These are phyloP conservation scores for Caranx ignobilis DNA, from an alignment of 2,113 vertebrate species.

Conservation along the genomic window DNA sequence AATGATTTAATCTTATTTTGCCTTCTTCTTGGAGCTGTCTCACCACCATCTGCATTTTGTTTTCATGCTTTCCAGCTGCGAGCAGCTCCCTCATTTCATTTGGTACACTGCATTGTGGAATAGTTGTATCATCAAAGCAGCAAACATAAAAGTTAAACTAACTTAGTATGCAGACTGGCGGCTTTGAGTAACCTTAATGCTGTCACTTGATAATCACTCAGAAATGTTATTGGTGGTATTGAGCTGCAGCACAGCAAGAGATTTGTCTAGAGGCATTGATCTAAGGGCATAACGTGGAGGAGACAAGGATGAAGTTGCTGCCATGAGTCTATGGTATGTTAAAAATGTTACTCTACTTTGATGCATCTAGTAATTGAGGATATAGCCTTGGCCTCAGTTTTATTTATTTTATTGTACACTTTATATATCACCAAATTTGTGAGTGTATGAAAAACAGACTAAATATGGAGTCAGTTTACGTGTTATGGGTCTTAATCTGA, in stretches of 20 bases:
- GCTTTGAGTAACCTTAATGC: background rate
- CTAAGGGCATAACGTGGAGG: background rate
- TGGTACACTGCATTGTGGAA: background rate
- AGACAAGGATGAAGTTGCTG: background rate
- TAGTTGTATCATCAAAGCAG: background rate
- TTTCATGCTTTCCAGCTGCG: background rate
- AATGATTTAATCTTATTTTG: background rate
- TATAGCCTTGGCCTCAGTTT: background rate
- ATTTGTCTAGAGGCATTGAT: background rate
- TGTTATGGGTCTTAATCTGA: slow-evolving; percentile 10
- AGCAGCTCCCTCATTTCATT: slow-evolving; percentile 4
- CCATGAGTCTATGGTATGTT: background rate
- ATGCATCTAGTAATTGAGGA: background rate
- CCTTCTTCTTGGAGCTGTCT: slow-evolving; percentile 1
- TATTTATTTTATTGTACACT: slow-evolving; percentile 6
- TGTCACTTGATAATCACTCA: background rate
- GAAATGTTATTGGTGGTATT: no score
- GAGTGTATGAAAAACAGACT: background rate
- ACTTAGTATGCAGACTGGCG: background rate
- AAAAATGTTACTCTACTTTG: background rate
- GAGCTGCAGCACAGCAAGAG: background rate
- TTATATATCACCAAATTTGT: slow-evolving; percentile 5
- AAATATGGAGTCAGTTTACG: background rate
- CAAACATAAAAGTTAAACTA: slow-evolving; percentile 3
- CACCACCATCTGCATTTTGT: slow-evolving; percentile 29